phyloP scores from a whole-genome alignment of 2,888 invertebrate genomes.

The Perithous albicinctus region DNA sequence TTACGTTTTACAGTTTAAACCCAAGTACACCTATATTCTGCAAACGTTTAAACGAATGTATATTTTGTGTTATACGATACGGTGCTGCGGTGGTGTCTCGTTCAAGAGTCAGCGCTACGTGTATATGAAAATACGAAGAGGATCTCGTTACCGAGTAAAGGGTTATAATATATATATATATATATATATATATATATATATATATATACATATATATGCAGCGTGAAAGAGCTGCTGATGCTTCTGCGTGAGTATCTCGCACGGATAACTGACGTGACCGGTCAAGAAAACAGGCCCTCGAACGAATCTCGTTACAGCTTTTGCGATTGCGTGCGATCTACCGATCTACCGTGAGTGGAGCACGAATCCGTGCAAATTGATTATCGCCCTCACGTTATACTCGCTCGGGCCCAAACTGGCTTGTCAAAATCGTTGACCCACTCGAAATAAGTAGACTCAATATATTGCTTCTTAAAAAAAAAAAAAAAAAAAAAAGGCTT shows the following conservation, averaged over 20 bases:
- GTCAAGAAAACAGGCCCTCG: slow-evolving; percentile 52
- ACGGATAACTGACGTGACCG: slow-evolving; percentile 65
- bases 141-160: slow-evolving; percentile 63
- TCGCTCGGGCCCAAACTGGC: slow-evolving; percentile 12
- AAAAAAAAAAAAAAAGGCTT: too few species aligned
- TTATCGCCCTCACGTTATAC: slow-evolving; percentile 44
- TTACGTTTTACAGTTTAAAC: slow-evolving; percentile 60
- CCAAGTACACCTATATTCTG: slow-evolving; percentile 20
- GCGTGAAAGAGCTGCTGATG: slow-evolving; percentile 49
- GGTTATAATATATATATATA: too few species aligned
- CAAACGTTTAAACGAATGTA: slow-evolving; percentile 52
- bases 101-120: slow-evolving; percentile 28
- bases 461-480: not conserved
- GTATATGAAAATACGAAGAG: slow-evolving; percentile 63
- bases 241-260: slow-evolving; percentile 45
- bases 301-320: slow-evolving; percentile 60
- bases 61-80: slow-evolving; percentile 66
- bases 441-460: not conserved
- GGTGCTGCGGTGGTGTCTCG: slow-evolving; percentile 46
- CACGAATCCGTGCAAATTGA: slow-evolving; percentile 61
- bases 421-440: slow-evolving; percentile 7
- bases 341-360: slow-evolving; percentile 22
- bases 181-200: slow-evolving; percentile 28
- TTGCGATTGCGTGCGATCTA: slow-evolving; percentile 36
- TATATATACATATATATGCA: slow-evolving; percentile 31